A percentile compares a stretch with the other conserved stretches of the same genome.
These are phyloP conservation scores for Montipora foliosa DNA, from an alignment of 64 coral and sea anemone genomes.

Conservation along the genomic window DNA sequence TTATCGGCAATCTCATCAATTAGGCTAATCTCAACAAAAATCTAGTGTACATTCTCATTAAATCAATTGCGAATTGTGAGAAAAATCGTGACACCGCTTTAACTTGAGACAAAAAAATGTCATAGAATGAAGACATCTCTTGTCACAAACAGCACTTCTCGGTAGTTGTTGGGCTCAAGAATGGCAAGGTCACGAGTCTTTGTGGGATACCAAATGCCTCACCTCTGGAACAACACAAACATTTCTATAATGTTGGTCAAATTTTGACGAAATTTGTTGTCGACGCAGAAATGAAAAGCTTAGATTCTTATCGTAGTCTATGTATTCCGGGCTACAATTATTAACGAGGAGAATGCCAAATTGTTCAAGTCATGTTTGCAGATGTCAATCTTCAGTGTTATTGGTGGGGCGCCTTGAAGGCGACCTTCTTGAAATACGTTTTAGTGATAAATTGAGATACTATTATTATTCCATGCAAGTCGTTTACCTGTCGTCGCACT, in stretches of 20 bases:
- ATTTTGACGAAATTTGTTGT: neutral
- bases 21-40: conserved; percentile 27
- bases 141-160: neutral
- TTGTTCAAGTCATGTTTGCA: conserved; percentile 22
- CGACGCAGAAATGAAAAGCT: conserved; percentile 16
- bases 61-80: conserved; percentile 7
- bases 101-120: neutral
- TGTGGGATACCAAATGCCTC: conserved; percentile 12
- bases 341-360: conserved; percentile 23
- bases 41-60: conserved; percentile 63
- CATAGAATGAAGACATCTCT: neutral
- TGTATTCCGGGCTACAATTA: conserved; percentile 4
- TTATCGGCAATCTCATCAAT: conserved; percentile 48
- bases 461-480: conserved; percentile 63
- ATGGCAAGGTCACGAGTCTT: conserved; percentile 4
- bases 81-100: neutral
- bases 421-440: conserved; percentile 26
- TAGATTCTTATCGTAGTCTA: conserved; percentile 8
- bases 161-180: neutral
- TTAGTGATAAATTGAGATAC: conserved; percentile 39
- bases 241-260: neutral
- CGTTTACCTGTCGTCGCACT: conserved; percentile 31
- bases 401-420: conserved; percentile 19
- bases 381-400: conserved; percentile 33
- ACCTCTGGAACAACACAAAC: neutral